A percentile compares a stretch with the other conserved stretches of the same genome.
phyloP scores from a whole-genome alignment of 2,888 invertebrate species.

The Anthrax anthrax region DNA sequence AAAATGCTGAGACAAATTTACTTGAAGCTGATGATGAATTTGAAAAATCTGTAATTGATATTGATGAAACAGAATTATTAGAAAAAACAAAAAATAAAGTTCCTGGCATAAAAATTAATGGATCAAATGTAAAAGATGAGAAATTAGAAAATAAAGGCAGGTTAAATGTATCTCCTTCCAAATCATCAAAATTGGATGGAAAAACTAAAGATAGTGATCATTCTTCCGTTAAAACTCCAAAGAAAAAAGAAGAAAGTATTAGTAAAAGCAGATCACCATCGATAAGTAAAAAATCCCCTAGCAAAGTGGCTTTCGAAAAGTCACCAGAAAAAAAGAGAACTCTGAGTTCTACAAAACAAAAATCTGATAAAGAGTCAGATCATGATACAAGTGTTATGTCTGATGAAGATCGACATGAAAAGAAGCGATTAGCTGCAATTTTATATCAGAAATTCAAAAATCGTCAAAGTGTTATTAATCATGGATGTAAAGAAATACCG shows the following conservation, averaged over 20 bases:
- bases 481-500: conserved; percentile 71
- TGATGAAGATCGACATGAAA: conserved; percentile 55
- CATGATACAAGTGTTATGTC: conserved; percentile 27
- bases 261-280: neutral
- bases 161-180: neutral
- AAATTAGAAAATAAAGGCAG: neutral
- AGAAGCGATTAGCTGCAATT: conserved; percentile 46
- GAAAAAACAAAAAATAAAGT: neutral
- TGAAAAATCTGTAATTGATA: conserved; percentile 28
- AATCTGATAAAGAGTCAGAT: conserved; percentile 12
- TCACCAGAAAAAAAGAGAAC: neutral
- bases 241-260: conserved; percentile 3
- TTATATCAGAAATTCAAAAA: conserved; percentile 64
- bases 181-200: neutral
- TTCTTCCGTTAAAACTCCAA: conserved; percentile 1
- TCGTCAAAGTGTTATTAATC: conserved; percentile 64
- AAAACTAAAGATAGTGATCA: neutral
- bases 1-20: conserved; percentile 25
- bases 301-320: neutral
- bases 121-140: no score
- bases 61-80: conserved; percentile 16
- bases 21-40: conserved; percentile 42
- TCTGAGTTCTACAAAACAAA: neutral
- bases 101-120: neutral
- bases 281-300: neutral